Percentiles rank a stretch among this genome's conserved stretches.
Conservation (phyloP, 2,888 invertebrate species). For the Rhingia campestris region DNA sequence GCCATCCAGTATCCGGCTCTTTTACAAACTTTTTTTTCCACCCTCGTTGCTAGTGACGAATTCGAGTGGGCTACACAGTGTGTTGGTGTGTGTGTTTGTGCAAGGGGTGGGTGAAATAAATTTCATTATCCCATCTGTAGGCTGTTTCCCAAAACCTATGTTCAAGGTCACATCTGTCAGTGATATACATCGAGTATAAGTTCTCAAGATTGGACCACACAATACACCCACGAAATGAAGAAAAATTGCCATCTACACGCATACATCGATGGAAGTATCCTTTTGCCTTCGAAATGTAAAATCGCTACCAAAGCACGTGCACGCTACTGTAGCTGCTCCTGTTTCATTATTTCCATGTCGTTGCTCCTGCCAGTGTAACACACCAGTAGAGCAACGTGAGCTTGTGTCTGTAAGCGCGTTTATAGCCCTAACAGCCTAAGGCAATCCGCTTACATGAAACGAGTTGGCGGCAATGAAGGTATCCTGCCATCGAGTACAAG, state of each 20-base stretch:
- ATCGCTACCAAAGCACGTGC: constrained; percentile 27
- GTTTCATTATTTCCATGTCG: constrained; percentile 30
- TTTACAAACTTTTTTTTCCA: constrained; percentile 6
- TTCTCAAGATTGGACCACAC: constrained; percentile 31
- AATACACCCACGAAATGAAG: constrained; percentile 23
- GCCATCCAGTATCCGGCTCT: constrained; percentile 38
- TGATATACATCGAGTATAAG: constrained; percentile 50
- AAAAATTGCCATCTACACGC: constrained; percentile 8
- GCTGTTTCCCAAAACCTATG: constrained; percentile 56
- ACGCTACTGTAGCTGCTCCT: constrained; percentile 39
- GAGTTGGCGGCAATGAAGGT: constrained; percentile 52
- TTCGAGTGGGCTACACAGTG: constrained; percentile 2
- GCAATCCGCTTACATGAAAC: constrained; percentile 62
- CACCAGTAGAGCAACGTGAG: neutral
- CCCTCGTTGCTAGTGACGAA: neutral
- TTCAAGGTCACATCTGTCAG: constrained; percentile 76
- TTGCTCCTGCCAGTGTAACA: constrained; percentile 17
- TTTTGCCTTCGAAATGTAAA: constrained; percentile 12
- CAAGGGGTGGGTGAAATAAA: constrained; percentile 39
- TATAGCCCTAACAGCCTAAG: constrained; percentile 49
- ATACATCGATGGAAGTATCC: constrained; percentile 2
- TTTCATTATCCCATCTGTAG: constrained; percentile 64
- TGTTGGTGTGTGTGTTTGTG: constrained; percentile 19
- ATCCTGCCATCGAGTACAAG: constrained; percentile 17
- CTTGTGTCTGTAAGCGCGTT: constrained; percentile 50